A percentile compares a stretch with the other conserved stretches of the same genome.
Conservation (phyloP, 2,113 vertebrate genomes). For the Macrotis lagotis region DNA sequence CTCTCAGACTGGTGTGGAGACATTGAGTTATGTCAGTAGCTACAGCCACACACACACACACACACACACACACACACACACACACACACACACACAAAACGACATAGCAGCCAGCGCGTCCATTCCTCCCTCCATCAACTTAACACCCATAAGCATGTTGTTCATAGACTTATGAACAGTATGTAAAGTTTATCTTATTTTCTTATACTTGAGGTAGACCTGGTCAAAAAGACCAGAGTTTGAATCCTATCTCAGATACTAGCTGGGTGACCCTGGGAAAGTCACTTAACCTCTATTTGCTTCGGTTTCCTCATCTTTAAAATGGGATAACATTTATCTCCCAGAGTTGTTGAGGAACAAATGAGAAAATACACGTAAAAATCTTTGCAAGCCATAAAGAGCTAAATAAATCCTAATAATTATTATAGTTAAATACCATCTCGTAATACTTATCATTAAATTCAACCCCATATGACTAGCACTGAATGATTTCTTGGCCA, state of each 20-base stretch:
- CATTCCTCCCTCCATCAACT: not conserved
- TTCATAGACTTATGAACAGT: not conserved
- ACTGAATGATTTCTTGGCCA: conserved; percentile 45
- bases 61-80: not conserved
- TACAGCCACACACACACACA: conserved; percentile 1
- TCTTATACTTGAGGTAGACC: not conserved
- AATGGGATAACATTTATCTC: not conserved
- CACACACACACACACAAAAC: not conserved
- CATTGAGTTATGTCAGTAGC: not conserved
- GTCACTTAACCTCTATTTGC: not conserved
- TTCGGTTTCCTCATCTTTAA: not conserved
- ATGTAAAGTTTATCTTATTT: not conserved
- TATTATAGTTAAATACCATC: too few relatives aligned
- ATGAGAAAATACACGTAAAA: not conserved
- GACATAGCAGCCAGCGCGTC: not conserved
- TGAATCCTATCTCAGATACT: not conserved
- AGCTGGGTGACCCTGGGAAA: not conserved
- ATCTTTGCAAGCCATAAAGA: not conserved
- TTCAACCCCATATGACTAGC: not conserved
- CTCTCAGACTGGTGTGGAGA: not conserved
- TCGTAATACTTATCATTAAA: too few relatives aligned
- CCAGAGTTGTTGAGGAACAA: not conserved
- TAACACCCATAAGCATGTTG: not conserved
- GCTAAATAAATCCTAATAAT: not conserved
- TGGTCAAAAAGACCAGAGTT: not conserved